Base-by-base conservation (phyloP, 2,113 vertebrate genomes). In the Orientallactaga bullata region DNA sequence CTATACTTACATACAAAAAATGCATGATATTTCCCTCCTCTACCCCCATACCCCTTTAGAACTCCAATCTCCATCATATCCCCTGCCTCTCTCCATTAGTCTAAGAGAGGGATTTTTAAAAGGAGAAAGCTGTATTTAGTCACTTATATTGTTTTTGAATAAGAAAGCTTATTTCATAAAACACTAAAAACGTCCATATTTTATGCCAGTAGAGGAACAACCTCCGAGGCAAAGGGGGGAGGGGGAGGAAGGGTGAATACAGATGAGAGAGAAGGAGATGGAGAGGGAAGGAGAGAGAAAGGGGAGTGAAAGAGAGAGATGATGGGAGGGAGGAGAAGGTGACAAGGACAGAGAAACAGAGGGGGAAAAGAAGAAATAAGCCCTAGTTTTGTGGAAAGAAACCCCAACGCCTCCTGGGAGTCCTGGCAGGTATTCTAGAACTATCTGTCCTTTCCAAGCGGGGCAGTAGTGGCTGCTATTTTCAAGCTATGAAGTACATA, bases 91-190 rank as follows among this genome's bases (percentile, higher is more conserved):
- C n/a, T n/a, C n/a, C n/a, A n/a, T n/a, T n/a, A n/a, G n/a, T n/a
- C n/a, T n/a, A 37, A 68, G 82, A 85, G 0, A 92, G 17, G 39
- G 55, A 73, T 58, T 85, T 88, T 88, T 66, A 47, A 81, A 88
- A 90, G 35, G n/a, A 94, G 23, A 94, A 89, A 87, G 91, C 23
- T 80, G 5, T 79, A 76, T 96, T 84, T 8, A 60, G 28, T 72
- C 42, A 42, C 4, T 95, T 85, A n/a, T 73, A 47, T 30, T 15
- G 7, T 55, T 61, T 96, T 90, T 93, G 2, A 17, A 87, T 47
- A 37, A 95, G 47, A 74, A 65, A 82, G 69, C 66, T 92, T 81
- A 91, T 92, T 60, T 89, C 72, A 79, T 18, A 55, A 47, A 81
- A 88, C 73, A 82, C 18, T 58, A 82, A 61, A 81, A 23, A 84